phyloP scores from a whole-genome alignment of 2,888 invertebrate genomes.

The Xanthia icteritia region DNA sequence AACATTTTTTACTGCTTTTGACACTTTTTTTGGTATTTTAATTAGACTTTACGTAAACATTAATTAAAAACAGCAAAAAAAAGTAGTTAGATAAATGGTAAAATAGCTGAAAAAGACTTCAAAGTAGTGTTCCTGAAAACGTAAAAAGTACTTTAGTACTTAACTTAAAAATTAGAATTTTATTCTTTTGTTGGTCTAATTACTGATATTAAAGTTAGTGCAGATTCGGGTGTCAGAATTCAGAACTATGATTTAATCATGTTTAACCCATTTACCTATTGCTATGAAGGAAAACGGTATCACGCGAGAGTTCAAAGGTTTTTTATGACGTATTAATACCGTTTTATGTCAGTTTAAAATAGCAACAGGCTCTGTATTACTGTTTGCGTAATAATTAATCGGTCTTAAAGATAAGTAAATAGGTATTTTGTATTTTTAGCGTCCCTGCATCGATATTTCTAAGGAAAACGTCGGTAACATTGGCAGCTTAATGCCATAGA shows the following conservation, averaged over 20 bases:
- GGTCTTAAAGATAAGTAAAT: not conserved
- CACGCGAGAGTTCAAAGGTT: slow-evolving; percentile 33
- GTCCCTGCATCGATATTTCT: not conserved
- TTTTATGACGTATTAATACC: slow-evolving; percentile 1
- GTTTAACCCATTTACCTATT: slow-evolving; percentile 3
- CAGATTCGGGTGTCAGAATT: not conserved
- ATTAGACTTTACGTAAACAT: not conserved
- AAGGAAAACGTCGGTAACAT: not conserved
- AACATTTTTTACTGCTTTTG: not conserved
- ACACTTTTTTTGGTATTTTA: not conserved
- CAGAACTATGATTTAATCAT: slow-evolving; percentile 4
- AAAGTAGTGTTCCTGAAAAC: too few species aligned
- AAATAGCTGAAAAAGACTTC: not conserved
- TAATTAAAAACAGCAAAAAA: not conserved
- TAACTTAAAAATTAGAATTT: not conserved
- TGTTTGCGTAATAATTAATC: slow-evolving; percentile 15
- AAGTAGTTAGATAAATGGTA: too few species aligned
- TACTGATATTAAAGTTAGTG: not conserved
- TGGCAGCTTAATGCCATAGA: slow-evolving; percentile 1
- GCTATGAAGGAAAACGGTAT: slow-evolving; percentile 6
- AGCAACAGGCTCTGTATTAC: not conserved
- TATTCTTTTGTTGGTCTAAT: not conserved
- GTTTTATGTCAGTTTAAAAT: slow-evolving; percentile 11
- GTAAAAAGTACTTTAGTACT: not conserved
- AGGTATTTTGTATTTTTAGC: not conserved